Conservation (phyloP, 2,888 invertebrate species). For the Tachina grossa region DNA sequence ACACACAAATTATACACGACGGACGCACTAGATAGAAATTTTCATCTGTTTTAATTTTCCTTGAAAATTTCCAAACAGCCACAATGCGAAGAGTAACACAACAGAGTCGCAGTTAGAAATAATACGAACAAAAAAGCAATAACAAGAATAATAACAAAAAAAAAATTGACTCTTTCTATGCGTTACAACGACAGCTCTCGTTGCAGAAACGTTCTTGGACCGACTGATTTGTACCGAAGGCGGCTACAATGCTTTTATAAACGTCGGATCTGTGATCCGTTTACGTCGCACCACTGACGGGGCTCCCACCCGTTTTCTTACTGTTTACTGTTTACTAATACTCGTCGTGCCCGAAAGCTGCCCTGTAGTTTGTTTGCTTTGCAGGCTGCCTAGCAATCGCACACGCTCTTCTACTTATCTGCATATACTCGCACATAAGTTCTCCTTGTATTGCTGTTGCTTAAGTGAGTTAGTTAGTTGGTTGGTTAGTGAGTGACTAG, state of each 20-base stretch:
- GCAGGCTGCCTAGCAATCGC: slow-evolving; percentile 32
- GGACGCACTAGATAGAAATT: slow-evolving; percentile 39
- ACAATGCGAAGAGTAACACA: slow-evolving; percentile 22
- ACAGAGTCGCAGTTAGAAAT: slow-evolving; percentile 10
- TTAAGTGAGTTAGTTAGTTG: slow-evolving; percentile 14
- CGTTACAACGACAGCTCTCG: slow-evolving; percentile 68
- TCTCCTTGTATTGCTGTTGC: slow-evolving; percentile 14
- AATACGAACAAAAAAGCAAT: neutral
- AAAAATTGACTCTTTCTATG: slow-evolving; percentile 26
- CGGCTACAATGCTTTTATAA: slow-evolving; percentile 80
- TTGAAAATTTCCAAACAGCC: slow-evolving; percentile 21
- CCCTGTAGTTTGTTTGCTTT: slow-evolving; percentile 19
- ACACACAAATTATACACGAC: neutral
- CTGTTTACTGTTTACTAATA: slow-evolving; percentile 39
- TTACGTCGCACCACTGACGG: slow-evolving; percentile 63
- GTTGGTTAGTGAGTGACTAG: slow-evolving; percentile 44
- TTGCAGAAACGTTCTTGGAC: slow-evolving; percentile 77
- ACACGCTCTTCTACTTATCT: slow-evolving; percentile 5
- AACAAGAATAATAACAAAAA: slow-evolving; percentile 19
- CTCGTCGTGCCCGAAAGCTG: slow-evolving; percentile 34
- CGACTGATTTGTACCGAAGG: slow-evolving; percentile 78
- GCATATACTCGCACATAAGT: slow-evolving; percentile 28
- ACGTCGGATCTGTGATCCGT: slow-evolving; percentile 74
- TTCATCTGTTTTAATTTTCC: slow-evolving; percentile 41
- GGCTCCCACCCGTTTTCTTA: slow-evolving; percentile 40